phyloP scores from a whole-genome alignment of 2,888 invertebrate species.

The Parnassius glacialis region DNA sequence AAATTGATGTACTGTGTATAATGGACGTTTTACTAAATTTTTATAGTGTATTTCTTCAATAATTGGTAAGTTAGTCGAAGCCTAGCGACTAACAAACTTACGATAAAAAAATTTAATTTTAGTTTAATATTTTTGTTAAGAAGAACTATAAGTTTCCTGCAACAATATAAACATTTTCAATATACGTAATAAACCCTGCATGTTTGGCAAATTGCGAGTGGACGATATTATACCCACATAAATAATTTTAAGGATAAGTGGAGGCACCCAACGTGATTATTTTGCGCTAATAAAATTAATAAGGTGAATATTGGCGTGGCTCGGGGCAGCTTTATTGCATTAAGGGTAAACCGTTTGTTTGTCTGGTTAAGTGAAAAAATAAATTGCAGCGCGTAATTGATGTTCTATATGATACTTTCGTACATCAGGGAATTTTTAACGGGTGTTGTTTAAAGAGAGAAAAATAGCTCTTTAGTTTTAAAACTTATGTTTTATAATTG shows the following conservation, averaged over 20 bases:
- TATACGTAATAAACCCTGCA: conserved; percentile 27
- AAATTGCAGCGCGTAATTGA: neutral
- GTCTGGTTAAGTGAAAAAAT: conserved; percentile 43
- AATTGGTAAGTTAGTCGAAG: too few relatives aligned
- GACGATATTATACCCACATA: conserved; percentile 43
- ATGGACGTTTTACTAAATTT: too few relatives aligned
- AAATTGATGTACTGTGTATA: too few relatives aligned
- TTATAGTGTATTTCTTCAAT: too few relatives aligned
- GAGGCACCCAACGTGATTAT: conserved; percentile 62
- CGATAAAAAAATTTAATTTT: too few relatives aligned
- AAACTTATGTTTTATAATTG: too few relatives aligned
- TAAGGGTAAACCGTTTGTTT: conserved; percentile 54
- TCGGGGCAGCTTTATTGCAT: conserved; percentile 50
- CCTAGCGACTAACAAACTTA: too few relatives aligned
- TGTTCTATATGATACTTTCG: too few relatives aligned
- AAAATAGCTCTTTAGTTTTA: too few relatives aligned
- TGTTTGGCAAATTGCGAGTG: conserved; percentile 38
- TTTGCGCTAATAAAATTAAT: conserved; percentile 70
- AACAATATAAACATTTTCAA: conserved; percentile 4
- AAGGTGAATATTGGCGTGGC: conserved; percentile 45
- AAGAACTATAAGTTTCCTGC: neutral
- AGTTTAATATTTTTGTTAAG: too few relatives aligned
- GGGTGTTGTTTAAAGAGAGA: too few relatives aligned
- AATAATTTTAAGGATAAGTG: conserved; percentile 67
- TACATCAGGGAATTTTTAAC: too few relatives aligned